Conservation (phyloP, 92 coral and sea anemone species). For the Porites rus region DNA sequence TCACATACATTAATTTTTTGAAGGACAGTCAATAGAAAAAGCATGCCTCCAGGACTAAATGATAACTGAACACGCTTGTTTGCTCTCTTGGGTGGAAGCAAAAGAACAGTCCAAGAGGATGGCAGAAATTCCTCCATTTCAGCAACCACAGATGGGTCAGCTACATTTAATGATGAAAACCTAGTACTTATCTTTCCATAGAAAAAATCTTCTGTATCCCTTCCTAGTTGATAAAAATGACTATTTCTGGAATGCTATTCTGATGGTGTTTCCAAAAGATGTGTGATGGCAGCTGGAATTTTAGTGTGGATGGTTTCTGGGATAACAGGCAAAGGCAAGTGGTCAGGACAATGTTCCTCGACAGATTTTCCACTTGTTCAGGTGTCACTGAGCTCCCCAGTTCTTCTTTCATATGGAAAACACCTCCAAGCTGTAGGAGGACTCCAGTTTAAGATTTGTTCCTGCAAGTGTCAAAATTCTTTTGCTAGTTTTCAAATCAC, state of each 20-base stretch:
- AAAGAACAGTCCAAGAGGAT: constrained; percentile 6
- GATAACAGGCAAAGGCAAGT: constrained; percentile 1
- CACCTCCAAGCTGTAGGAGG: constrained; percentile 56
- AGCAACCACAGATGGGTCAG: constrained; percentile 1
- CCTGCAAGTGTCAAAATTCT: constrained; percentile 9
- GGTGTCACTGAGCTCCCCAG: constrained; percentile 39
- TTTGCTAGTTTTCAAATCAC: too few relatives aligned
- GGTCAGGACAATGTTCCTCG: constrained; percentile 42
- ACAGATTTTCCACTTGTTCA: constrained; percentile 43
- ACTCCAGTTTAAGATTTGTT: constrained; percentile 44
- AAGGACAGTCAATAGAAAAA: constrained; percentile 29
- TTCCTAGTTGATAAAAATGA: neutral
- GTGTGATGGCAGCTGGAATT: neutral
- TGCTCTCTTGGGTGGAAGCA: constrained; percentile 16
- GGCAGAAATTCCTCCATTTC: neutral
- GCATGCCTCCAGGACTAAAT: constrained; percentile 9
- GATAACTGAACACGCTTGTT: neutral
- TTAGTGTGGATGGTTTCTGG: neutral
- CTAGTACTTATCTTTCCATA: neutral
- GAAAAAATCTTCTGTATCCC: constrained; percentile 2
- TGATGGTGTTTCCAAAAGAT: constrained; percentile 13
- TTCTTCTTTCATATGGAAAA: constrained; percentile 51
- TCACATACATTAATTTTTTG: constrained; percentile 36
- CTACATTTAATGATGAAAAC: neutral
- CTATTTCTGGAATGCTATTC: neutral